A percentile compares a stretch with the other conserved stretches of the same genome.
phyloP scores from a whole-genome alignment of 2,113 vertebrate genomes.

The Chrysochloris asiatica region DNA sequence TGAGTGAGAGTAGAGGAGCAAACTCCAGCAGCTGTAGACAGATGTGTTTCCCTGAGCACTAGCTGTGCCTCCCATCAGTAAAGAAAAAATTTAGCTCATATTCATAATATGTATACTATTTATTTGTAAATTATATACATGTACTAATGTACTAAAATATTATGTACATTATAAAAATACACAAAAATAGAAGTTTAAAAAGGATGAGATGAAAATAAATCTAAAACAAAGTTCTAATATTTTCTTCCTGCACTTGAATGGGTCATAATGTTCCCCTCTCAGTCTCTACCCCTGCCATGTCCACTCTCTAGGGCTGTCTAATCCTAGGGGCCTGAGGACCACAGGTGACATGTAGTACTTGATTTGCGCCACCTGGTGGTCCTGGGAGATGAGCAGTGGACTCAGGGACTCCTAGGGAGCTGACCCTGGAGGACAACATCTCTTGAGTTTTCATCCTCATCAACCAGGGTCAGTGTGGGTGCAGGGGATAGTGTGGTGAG shows the following conservation, averaged over 20 bases:
- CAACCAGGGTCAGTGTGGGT: not conserved
- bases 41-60: conserved; percentile 47
- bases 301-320: conserved; percentile 27
- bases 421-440: not conserved
- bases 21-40: not conserved
- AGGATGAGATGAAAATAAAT: conserved; percentile 78
- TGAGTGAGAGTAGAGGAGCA: not conserved
- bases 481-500: not conserved
- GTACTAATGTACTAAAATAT: conserved; percentile 80
- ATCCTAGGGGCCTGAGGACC: not conserved
- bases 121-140: conserved; percentile 82
- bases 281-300: not conserved
- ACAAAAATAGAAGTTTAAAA: conserved; percentile 77
- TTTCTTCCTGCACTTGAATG: conserved; percentile 56
- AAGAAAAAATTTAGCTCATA: conserved; percentile 67
- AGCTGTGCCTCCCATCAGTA: conserved; percentile 49
- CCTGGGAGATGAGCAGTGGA: not conserved
- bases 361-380: conserved; percentile 40
- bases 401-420: not conserved
- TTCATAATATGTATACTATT: conserved; percentile 79
- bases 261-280: not conserved
- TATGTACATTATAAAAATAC: conserved; percentile 78
- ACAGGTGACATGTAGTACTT: not conserved
- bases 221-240: conserved; percentile 73
- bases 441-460: not conserved